Percentiles rank a stretch among this genome's conserved stretches.
Evolutionary conservation across 2,797 vertebrate species (phyloP).

Genomic region (Passerculus sandwichensis): DNA sequence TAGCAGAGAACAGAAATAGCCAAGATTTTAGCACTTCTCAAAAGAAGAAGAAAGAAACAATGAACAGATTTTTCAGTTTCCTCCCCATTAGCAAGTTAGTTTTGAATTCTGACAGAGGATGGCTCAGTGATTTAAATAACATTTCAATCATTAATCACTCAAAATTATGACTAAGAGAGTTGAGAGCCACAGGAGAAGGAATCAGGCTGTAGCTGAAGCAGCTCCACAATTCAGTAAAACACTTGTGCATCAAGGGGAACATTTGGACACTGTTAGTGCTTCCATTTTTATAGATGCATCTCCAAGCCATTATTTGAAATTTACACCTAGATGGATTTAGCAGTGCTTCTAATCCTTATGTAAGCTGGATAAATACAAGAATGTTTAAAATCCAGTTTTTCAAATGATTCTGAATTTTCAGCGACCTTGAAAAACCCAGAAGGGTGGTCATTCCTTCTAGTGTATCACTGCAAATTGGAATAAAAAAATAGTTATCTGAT

Average conservation of each 20-base stretch:
- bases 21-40: not conserved
- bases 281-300: not conserved
- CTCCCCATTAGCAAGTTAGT: not conserved
- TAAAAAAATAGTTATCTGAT: not conserved
- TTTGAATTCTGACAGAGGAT: constrained; percentile 15
- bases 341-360: not conserved
- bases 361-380: not conserved
- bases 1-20: not conserved
- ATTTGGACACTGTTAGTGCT: not conserved
- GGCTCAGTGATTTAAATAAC: not conserved
- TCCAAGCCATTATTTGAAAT: not conserved
- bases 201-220: not conserved
- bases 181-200: not conserved
- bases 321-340: not conserved
- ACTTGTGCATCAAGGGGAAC: not conserved
- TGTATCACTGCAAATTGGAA: not conserved
- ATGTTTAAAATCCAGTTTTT: not conserved
- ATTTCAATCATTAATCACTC: constrained; percentile 29
- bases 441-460: not conserved
- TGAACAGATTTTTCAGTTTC: not conserved
- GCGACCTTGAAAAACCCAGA: not conserved
- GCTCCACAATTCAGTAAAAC: not conserved
- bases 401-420: not conserved
- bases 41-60: not conserved
- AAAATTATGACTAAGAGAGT: not conserved